Conservation (phyloP, 2,797 vertebrate species). For the Nyctalus aviator region DNA sequence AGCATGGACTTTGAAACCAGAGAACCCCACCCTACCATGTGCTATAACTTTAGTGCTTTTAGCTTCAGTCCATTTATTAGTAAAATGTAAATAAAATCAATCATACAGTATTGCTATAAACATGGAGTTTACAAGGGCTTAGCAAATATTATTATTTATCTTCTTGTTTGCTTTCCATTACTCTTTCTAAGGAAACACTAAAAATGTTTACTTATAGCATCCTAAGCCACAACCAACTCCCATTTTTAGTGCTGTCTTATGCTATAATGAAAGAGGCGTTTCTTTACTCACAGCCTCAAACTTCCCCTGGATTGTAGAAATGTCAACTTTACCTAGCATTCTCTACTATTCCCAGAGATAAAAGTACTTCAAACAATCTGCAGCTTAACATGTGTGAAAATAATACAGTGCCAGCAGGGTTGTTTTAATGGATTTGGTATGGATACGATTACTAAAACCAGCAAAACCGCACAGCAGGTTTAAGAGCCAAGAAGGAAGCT, state of each 20-base stretch:
- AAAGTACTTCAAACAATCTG: constrained; percentile 27
- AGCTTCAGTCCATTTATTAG: background rate
- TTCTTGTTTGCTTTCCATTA: background rate
- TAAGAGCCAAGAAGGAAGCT: background rate
- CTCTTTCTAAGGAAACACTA: background rate
- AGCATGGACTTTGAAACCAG: background rate
- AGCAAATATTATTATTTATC: background rate
- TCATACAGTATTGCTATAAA: background rate
- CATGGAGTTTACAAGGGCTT: background rate
- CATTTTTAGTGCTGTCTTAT: background rate
- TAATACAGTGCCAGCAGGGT: constrained; percentile 21
- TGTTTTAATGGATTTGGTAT: constrained; percentile 57
- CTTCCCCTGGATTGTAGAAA: background rate
- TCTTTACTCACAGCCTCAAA: background rate
- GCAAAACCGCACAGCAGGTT: background rate
- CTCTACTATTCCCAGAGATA: background rate
- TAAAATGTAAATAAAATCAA: constrained; percentile 32
- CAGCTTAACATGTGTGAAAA: constrained; percentile 44
- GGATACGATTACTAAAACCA: constrained; percentile 19
- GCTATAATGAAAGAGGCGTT: background rate
- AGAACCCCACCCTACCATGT: background rate
- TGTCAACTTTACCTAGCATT: background rate
- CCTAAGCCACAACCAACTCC: background rate
- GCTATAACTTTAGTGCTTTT: background rate
- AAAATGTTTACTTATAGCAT: background rate